Base-by-base conservation (phyloP, 2,113 vertebrate genomes). In the Ageneiosus marmoratus region DNA sequence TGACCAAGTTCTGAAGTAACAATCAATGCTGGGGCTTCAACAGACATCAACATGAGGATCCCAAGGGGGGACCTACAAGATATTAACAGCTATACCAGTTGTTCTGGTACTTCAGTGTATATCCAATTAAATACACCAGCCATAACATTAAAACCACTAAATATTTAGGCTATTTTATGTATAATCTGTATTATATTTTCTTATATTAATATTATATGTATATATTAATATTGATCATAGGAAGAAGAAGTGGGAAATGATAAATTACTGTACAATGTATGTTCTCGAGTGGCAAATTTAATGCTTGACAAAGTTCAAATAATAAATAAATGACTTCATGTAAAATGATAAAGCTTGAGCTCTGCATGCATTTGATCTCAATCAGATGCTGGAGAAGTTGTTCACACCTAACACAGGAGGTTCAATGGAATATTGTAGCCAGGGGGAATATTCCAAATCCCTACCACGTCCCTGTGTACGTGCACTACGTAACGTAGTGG, bases 401-500 rank as follows among this genome's bases (percentile, higher is more conserved):
- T 41, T 41, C 37, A 41, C 37, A 41, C 37, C 37, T 41, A 37
- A 24, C 11, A n/a, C 67, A n/a, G 67, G 22, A 44, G 41, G 12
- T 8, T 5, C n/a, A 5, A 15, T 10, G 11, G 20, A 46, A 78
- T 46, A 44, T 37, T 46, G 37, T 29, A 12, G 15, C 37, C 41
- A 29, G 77, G 0, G 4, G 11, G 12, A 20, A 2, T 2, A 6
- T 2, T 22, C 1, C 29, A 55, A 76, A 55, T 55, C 18, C 10
- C 0, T 22, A 0, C 2, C 0, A 10, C 0, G 0, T 20, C 15
- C 37, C 16, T 79, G 2, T 5, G 5, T 3, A 48, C 16, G 77
- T 22, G 58, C 37, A 4, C 77, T 79, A 32, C 1, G 5, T 22
- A 3, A 41, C 8, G 9, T n/a, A 0, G 6, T 4, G 32, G 1